Conservation (phyloP, 2,113 vertebrate genomes). For the Nannobrachium achirus region DNA sequence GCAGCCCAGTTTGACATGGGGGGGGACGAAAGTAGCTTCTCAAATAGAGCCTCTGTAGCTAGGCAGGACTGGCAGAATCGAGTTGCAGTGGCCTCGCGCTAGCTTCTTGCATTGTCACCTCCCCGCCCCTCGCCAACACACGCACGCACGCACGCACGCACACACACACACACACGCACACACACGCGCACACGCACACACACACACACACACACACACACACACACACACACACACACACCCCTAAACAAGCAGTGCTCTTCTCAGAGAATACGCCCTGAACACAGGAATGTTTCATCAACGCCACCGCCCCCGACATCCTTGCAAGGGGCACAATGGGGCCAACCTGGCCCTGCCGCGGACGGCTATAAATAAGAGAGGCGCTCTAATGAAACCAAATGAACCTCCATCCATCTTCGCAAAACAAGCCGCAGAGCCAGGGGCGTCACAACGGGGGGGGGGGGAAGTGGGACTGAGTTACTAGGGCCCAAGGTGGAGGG, state of each 20-base stretch:
- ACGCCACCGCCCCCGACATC: slow-evolving; percentile 63
- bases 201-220: too few relatives aligned
- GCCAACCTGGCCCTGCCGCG: slow-evolving; percentile 48
- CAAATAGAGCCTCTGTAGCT: slow-evolving; percentile 41
- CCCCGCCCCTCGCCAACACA: slow-evolving; percentile 21
- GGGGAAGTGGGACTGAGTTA: too few relatives aligned
- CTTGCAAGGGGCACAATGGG: slow-evolving; percentile 59
- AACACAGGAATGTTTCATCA: slow-evolving; percentile 77
- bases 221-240: slow-evolving; percentile 4
- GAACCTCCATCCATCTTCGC: slow-evolving; percentile 76
- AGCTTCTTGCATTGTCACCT: slow-evolving; percentile 61
- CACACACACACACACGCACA: too few relatives aligned
- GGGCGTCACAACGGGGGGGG: too few relatives aligned
- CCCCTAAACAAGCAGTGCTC: slow-evolving; percentile 65
- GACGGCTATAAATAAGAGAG: slow-evolving; percentile 76
- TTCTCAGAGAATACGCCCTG: slow-evolving; percentile 68
- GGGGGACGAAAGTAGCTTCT: slow-evolving; percentile 9
- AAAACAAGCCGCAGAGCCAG: slow-evolving; percentile 67
- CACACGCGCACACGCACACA: too few relatives aligned
- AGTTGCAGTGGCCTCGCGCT: slow-evolving; percentile 59
- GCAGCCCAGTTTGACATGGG: slow-evolving; percentile 15
- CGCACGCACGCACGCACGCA: too few relatives aligned
- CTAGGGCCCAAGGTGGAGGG: too few relatives aligned
- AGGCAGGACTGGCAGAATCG: slow-evolving; percentile 56
- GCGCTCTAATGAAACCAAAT: slow-evolving; percentile 74